These are phyloP conservation scores for Chrysomela aeneicollis DNA, from an alignment of 2,888 invertebrate genomes.

Conservation along the genomic window DNA sequence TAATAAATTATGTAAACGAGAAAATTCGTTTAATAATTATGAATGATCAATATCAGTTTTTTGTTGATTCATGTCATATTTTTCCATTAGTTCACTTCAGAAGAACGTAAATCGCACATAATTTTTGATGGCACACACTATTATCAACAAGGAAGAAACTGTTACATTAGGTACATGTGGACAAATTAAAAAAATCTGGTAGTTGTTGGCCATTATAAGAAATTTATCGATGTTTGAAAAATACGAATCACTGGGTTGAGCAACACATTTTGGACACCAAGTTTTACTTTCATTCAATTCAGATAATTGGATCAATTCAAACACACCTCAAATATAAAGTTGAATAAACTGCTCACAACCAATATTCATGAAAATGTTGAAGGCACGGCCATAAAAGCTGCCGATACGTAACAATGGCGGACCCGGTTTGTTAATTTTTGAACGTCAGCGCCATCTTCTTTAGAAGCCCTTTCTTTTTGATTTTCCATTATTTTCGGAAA, in stretches of 20 bases:
- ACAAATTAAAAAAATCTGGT: constrained; percentile 41
- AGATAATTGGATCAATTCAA: constrained; percentile 34
- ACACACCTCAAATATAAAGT: constrained; percentile 48
- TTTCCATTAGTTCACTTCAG: not conserved
- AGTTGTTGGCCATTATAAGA: constrained; percentile 53
- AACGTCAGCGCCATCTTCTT: constrained; percentile 56
- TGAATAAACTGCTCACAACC: constrained; percentile 46
- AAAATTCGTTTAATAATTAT: constrained; percentile 13
- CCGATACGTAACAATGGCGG: constrained; percentile 62
- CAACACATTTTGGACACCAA: constrained; percentile 30
- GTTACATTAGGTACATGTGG: constrained; percentile 35
- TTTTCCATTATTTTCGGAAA: constrained; percentile 5
- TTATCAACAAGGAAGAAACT: not conserved
- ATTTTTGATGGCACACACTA: not conserved
- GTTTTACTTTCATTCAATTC: constrained; percentile 30
- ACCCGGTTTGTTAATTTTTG: constrained; percentile 59
- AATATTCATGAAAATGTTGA: constrained; percentile 51
- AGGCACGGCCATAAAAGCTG: constrained; percentile 58
- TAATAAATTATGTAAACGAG: constrained; percentile 36
- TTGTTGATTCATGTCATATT: not conserved
- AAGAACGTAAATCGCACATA: not conserved
- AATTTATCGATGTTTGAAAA: constrained; percentile 58
- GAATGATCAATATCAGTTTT: constrained; percentile 8
- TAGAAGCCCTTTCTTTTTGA: constrained; percentile 18
- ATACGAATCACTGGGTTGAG: constrained; percentile 34